Base-by-base conservation (phyloP, 2,113 vertebrate species). In the Chaetodon trifascialis region DNA sequence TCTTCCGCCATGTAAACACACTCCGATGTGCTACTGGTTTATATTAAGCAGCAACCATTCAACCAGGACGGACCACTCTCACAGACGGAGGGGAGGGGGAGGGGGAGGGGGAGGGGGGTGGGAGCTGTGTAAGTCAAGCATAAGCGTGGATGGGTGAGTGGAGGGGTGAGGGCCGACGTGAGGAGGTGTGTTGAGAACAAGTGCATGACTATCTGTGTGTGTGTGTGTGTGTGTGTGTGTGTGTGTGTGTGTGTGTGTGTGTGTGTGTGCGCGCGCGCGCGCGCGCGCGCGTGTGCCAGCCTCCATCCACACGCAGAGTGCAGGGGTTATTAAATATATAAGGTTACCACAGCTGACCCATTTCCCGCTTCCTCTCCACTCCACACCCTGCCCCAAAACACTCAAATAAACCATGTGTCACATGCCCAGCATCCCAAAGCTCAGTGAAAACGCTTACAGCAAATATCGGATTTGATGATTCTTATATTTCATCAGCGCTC, bases 1-100 rank as follows among this genome's bases (percentile, higher is more conserved):
- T 51, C 74, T 70, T 87, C 75, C 5, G 14, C 83, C 88, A 60
- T 76, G 82, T 88, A 90, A 93, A 94, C 88, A 89, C 84, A 88
- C 85, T 82, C 80, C 62, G 44, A 78, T 46, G 38, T 88, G 81
- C 70, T 82, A 46, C 85, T 86, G 88, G 91, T 91, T 91, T 93
- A 92, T 94, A 88, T 93, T 93, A 92, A 91, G 90, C 67, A 83
- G 71, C 74, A 71, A 70, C 78, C 91, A 89, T 90, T 90, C 88
- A 88, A 85, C 75, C 86, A 73, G 84, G 79, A 70, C 76, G 62
- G 72, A 11, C 74, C 72, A 64, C 87, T 82, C 76, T 86, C 58
- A 52, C 68, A 46, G 46, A 19, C 10, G 72, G 9, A 44, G 7
- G 49, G 51, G 79, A 40, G 14, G 25, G n/a, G 58, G 11, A 11